These are phyloP conservation scores for Drosophila auraria DNA, from an alignment of 1,140 invertebrate species.

Conservation along the genomic window DNA sequence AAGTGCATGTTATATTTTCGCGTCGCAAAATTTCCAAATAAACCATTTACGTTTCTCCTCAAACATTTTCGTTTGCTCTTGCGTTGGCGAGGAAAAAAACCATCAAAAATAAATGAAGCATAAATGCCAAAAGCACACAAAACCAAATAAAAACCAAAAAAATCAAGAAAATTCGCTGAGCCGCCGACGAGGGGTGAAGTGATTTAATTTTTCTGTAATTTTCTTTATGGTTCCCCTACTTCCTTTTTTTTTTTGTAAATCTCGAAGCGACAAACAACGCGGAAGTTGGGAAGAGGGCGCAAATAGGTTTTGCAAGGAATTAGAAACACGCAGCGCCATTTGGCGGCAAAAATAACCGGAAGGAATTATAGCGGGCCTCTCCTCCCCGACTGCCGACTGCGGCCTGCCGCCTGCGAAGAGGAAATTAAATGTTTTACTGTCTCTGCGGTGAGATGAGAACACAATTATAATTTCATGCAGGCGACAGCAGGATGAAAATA, in stretches of 20 bases:
- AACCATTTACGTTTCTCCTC: conserved; percentile 57
- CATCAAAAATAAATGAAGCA: conserved; percentile 81
- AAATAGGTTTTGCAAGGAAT: conserved; percentile 75
- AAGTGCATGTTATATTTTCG: conserved; percentile 40
- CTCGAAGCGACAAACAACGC: conserved; percentile 33
- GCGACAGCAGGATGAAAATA: conserved; percentile 46
- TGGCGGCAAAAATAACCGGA: conserved; percentile 74
- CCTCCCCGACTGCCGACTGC: conserved; percentile 3
- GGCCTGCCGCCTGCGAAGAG: conserved; percentile 39
- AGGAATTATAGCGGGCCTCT: conserved; percentile 71
- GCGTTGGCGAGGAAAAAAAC: conserved; percentile 35
- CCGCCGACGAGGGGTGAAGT: conserved; percentile 36
- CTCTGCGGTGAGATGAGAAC: conserved; percentile 66
- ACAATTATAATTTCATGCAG: conserved; percentile 75
- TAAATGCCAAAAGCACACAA: conserved; percentile 69
- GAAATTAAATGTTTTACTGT: conserved; percentile 83
- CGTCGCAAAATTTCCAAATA: conserved; percentile 45
- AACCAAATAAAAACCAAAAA: neutral
- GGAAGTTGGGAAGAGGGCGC: neutral
- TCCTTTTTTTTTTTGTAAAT: conserved; percentile 21
- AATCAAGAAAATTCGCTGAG: conserved; percentile 6
- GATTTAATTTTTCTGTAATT: conserved; percentile 71
- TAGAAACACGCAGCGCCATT: conserved; percentile 71
- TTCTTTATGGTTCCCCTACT: conserved; percentile 31
- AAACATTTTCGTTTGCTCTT: conserved; percentile 34